phyloP scores from a whole-genome alignment of 2,888 invertebrate species.

The Corbicula japonica region DNA sequence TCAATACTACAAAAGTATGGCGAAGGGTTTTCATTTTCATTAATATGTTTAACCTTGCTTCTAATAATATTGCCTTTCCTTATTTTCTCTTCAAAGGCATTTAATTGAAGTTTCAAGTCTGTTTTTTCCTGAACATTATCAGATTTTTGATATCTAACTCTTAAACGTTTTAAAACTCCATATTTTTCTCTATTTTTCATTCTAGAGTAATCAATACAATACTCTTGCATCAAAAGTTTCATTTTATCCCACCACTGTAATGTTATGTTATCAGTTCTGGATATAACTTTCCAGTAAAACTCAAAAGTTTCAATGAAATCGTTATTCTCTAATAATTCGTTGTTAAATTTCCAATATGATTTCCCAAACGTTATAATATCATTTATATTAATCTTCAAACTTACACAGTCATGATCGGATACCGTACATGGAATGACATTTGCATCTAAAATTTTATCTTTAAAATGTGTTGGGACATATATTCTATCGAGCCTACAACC shows the following conservation, averaged over 20 bases:
- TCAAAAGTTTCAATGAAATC: conserved; percentile 17
- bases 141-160: conserved; percentile 14
- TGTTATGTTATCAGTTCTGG: conserved; percentile 14
- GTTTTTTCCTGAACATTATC: background rate
- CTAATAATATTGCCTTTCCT: conserved; percentile 18
- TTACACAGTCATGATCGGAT: too few relatives aligned
- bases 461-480: too few relatives aligned
- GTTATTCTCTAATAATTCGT: conserved; percentile 8
- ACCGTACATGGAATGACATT: too few relatives aligned
- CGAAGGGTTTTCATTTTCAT: conserved; percentile 31
- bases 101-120: conserved; percentile 16
- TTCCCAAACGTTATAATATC: conserved; percentile 6
- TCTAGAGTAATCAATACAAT: conserved; percentile 28
- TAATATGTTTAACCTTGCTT: conserved; percentile 25
- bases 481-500: too few relatives aligned
- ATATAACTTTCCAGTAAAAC: conserved; percentile 38
- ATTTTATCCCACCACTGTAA: conserved; percentile 39
- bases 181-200: conserved; percentile 13
- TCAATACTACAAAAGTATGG: conserved; percentile 26
- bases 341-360: conserved; percentile 32
- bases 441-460: too few relatives aligned
- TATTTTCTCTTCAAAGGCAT: conserved; percentile 15
- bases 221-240: conserved; percentile 19
- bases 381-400: too few relatives aligned
- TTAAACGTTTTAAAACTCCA: conserved; percentile 11